Percentiles rank a stretch among this genome's conserved stretches.
Conservation (phyloP, 2,797 vertebrate species). For the Dendrocincla tyrannina region DNA sequence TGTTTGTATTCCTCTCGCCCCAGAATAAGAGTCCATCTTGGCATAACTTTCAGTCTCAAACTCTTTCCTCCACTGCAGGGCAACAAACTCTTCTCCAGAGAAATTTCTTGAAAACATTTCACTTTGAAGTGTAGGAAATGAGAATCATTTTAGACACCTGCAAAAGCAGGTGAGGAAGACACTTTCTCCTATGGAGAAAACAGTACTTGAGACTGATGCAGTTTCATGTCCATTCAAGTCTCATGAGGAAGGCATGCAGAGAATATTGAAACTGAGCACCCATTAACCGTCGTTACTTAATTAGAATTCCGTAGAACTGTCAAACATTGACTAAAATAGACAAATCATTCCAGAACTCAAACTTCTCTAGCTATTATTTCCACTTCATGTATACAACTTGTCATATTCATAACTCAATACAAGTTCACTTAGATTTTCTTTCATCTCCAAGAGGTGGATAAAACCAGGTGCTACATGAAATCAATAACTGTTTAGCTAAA, state of each 20-base stretch:
- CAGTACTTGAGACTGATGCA: background rate
- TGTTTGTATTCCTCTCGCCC: background rate
- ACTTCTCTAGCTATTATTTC: conserved; percentile 4
- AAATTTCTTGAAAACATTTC: background rate
- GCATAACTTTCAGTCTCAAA: background rate
- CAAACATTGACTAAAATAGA: background rate
- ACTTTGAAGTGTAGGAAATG: background rate
- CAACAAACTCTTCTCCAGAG: background rate
- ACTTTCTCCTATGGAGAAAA: background rate
- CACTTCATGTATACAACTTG: background rate
- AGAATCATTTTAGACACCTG: background rate
- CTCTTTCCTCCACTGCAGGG: background rate
- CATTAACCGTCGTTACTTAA: background rate
- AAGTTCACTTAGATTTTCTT: background rate
- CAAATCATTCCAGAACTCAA: background rate
- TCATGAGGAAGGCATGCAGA: conserved; percentile 46
- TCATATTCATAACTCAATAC: background rate
- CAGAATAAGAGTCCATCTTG: background rate
- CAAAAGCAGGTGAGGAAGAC: background rate
- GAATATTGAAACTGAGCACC: background rate
- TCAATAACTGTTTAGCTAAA: background rate
- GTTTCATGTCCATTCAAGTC: conserved; percentile 20
- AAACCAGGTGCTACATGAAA: background rate
- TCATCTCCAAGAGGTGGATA: background rate
- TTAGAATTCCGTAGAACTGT: background rate